Conservation (phyloP, 2,113 vertebrate genomes). For the Macaca fascicularis region T2T-MFA8v1.1 NC_088389.1:120469501-120470000, state of each 20-base stretch:
- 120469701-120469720: background rate
- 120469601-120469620: background rate
- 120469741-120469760: background rate
- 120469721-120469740: background rate
- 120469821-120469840: background rate
- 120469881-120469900: background rate
- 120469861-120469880: background rate
- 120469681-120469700: background rate
- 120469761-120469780: background rate
- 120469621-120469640: background rate
- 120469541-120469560: background rate
- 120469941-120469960: background rate
- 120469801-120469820: background rate
- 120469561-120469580: background rate
- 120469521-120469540: background rate
- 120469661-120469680: background rate
- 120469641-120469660: background rate
- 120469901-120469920: background rate
- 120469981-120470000: background rate
- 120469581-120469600: background rate
- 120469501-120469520: background rate
- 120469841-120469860: background rate
- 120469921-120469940: background rate
- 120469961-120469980: background rate
- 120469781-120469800: background rate